Evolutionary conservation across 2,888 invertebrate genomes (phyloP).

Genomic region (Tiphia femorata): DNA sequence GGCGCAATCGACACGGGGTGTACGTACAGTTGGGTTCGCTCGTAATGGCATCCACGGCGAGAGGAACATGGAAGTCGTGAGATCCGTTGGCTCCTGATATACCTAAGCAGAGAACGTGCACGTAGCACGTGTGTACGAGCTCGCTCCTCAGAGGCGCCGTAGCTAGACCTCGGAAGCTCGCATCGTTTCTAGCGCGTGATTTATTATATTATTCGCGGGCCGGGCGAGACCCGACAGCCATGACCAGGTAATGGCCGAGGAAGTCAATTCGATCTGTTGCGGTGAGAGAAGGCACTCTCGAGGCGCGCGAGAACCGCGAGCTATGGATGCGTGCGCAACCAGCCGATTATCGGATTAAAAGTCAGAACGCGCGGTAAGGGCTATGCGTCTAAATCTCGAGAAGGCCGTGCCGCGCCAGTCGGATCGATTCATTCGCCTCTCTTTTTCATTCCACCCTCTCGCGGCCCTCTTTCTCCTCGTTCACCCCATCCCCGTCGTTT

Average conservation of each 20-base stretch:
- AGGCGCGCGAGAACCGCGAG: constrained; percentile 4
- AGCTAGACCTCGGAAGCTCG: neutral
- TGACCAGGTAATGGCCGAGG: constrained; percentile 48
- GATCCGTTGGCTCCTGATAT: constrained; percentile 57
- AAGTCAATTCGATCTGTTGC: constrained; percentile 41
- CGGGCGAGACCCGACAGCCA: constrained; percentile 41
- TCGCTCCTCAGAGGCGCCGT: neutral
- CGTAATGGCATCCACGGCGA: constrained; percentile 21
- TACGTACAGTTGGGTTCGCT: neutral
- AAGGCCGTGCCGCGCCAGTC: neutral
- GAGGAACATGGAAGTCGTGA: constrained; percentile 63
- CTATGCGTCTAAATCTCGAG: neutral
- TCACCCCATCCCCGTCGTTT: constrained; percentile 5
- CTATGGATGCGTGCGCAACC: constrained; percentile 24
- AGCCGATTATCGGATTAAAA: constrained; percentile 32
- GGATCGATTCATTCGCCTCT: neutral
- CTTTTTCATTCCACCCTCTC: neutral
- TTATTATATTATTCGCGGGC: constrained; percentile 46
- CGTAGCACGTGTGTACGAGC: constrained; percentile 23
- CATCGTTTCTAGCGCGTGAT: constrained; percentile 42
- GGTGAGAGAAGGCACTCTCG: constrained; percentile 13
- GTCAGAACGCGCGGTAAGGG: constrained; percentile 31
- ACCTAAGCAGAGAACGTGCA: constrained; percentile 38
- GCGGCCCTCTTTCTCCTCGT: constrained; percentile 1
- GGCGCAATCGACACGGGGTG: neutral